Evolutionary conservation across 1,140 invertebrate genomes (phyloP).

Genomic region (Teleopsis dalmanni): DNA sequence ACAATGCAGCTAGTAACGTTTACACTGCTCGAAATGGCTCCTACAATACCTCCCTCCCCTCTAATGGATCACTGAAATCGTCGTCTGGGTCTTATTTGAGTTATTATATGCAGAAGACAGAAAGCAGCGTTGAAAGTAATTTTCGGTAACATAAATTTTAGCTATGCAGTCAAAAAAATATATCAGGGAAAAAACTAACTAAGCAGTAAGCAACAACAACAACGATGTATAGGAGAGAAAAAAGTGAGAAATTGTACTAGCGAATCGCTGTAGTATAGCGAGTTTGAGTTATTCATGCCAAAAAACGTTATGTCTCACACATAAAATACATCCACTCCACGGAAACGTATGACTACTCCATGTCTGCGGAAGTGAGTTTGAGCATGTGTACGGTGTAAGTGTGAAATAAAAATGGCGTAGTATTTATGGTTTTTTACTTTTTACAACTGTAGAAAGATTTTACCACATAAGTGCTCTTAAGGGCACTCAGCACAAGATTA

Average conservation of each 20-base stretch:
- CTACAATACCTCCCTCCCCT: no score
- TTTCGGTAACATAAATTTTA: constrained; percentile 13
- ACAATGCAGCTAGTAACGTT: no score
- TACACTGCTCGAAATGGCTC: no score
- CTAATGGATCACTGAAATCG: no score
- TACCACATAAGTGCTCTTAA: constrained; percentile 13
- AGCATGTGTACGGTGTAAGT: constrained; percentile 6
- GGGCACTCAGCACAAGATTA: constrained; percentile 8
- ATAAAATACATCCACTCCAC: background rate
- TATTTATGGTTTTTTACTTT: constrained; percentile 1
- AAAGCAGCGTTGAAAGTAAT: constrained; percentile 13
- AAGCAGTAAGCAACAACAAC: background rate
- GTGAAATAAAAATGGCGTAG: constrained; percentile 9
- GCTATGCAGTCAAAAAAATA: no score
- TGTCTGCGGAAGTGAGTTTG: background rate
- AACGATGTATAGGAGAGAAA: background rate
- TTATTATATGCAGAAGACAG: background rate
- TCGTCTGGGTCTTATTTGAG: no score
- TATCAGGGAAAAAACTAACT: background rate
- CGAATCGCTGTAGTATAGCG: background rate
- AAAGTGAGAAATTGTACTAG: background rate
- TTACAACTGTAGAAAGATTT: no score
- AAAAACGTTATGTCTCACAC: background rate
- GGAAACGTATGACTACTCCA: background rate
- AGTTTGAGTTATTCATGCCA: constrained; percentile 10